phyloP scores from a whole-genome alignment of 2,888 invertebrate species.

The Augochlorella aurata region DNA sequence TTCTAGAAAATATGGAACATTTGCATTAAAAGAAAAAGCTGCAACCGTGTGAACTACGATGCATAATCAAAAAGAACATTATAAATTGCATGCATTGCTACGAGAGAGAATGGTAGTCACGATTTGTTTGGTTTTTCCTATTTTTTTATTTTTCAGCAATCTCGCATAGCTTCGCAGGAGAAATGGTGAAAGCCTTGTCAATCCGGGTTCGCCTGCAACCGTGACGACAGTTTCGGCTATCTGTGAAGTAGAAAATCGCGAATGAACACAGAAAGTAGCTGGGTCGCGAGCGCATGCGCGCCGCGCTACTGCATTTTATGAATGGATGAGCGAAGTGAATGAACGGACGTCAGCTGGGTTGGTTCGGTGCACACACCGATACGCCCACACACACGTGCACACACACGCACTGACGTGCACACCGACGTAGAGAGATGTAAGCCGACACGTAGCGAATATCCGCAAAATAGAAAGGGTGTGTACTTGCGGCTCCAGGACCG shows the following conservation, averaged over 20 bases:
- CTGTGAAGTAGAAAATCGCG: conserved; percentile 21
- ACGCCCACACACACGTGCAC: conserved; percentile 12
- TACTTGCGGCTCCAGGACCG: neutral
- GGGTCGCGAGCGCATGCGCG: conserved; percentile 57
- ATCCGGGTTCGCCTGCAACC: neutral
- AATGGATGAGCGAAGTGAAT: conserved; percentile 74
- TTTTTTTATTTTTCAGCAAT: neutral
- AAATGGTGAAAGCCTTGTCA: neutral
- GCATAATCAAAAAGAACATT: neutral
- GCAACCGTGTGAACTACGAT: no score
- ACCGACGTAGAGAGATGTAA: conserved; percentile 11
- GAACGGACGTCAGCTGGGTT: conserved; percentile 70
- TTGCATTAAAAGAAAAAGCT: no score
- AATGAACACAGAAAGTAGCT: neutral
- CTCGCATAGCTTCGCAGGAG: neutral
- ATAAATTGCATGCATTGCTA: neutral
- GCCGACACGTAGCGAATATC: conserved; percentile 29
- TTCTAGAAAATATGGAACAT: no score
- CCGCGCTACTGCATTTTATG: conserved; percentile 71
- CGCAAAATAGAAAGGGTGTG: conserved; percentile 19
- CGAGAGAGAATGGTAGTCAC: neutral
- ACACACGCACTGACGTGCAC: conserved; percentile 5
- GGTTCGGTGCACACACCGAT: conserved; percentile 46
- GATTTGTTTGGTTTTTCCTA: neutral
- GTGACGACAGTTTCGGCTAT: conserved; percentile 2